A percentile compares a stretch with the other conserved stretches of the same genome.
Conservation (phyloP, 2,113 vertebrate species). For the Hippocampus abdominalis region DNA sequence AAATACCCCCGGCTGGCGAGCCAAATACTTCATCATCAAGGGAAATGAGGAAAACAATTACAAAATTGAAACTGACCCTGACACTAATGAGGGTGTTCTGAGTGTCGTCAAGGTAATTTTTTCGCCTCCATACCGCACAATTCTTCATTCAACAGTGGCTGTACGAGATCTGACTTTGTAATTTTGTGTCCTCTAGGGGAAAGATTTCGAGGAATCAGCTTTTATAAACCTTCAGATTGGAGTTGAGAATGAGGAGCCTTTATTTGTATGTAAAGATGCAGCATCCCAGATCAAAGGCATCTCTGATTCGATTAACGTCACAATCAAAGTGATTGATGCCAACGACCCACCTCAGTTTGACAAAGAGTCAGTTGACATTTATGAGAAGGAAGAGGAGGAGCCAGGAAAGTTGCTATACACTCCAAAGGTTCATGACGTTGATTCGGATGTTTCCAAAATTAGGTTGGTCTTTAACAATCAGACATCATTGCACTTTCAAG, state of each 20-base stretch:
- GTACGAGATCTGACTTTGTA: not conserved
- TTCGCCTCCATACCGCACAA: not conserved
- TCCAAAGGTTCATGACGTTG: slow-evolving; percentile 56
- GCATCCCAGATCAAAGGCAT: rapidly evolving
- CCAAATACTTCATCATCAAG: slow-evolving; percentile 60
- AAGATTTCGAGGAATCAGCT: slow-evolving; percentile 52
- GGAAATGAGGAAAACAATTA: slow-evolving; percentile 73
- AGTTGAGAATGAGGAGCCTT: slow-evolving; percentile 69
- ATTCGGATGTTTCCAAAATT: slow-evolving; percentile 36
- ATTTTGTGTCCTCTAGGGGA: slow-evolving; percentile 57
- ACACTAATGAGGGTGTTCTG: slow-evolving; percentile 78
- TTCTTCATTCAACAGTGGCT: not conserved
- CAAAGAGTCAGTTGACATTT: not conserved
- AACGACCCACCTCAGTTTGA: slow-evolving; percentile 71
- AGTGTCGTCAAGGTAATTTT: slow-evolving; percentile 73
- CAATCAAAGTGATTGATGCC: slow-evolving; percentile 51
- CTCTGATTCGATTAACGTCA: slow-evolving; percentile 25
- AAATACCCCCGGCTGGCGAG: slow-evolving; percentile 69
- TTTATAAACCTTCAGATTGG: slow-evolving; percentile 44
- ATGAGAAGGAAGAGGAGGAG: slow-evolving; percentile 55
- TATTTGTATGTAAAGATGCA: slow-evolving; percentile 57
- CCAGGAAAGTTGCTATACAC: slow-evolving; percentile 62
- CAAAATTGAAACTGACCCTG: slow-evolving; percentile 69
- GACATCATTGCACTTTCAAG: too few species aligned
- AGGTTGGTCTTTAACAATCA: slow-evolving; percentile 40